Evolutionary conservation across 1,140 invertebrate genomes (phyloP), one percentile per base, ranked within the genome.

Genomic region (Eupeodes corollae): DNA sequence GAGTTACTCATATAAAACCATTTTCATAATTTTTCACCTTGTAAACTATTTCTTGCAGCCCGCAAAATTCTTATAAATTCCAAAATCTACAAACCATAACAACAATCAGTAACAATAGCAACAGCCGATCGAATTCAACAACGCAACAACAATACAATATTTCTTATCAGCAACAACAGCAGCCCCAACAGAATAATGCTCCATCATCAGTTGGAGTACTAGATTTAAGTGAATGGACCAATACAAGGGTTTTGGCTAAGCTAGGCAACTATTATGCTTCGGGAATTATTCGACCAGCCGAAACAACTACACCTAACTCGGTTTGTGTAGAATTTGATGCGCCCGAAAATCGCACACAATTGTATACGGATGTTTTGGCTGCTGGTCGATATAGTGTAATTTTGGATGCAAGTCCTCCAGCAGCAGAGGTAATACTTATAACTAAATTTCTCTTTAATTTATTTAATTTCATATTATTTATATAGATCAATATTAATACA

Each of bases 151-250:
- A 41, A 16, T 11, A 41, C 16, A 13, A 41, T 18, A 11, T 41
- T 15, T 18, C 16, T 11, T 12, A 41, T 41, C 19, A 15, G 5
- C 19, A 16, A 5, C 13, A 35, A 11, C 26, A 47, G 13, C 56
- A 48, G 13, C 56, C 50, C 21, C 55, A 52, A 43, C 57, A 57
- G 49, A 52, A 54, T 16, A 26, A 52, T 42, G 47, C 21, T 26
- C n/a, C n/a, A n/a, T 26, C 21, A 26, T 26, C 21, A 3, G 21
- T 26, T 46, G 56, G 64, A 30, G 70, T 72, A 45, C 79, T 94
- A 56, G 87, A 94, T 71, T 74, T 96, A 54, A 84, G 79, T 57
- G 90, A 94, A 67, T 96, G 91, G 91, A 80, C 81, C 51, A 85
- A 88, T 57, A 89, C 92, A 66, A 73, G 90, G 56, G 86, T 95